Base-by-base conservation (phyloP, 2,113 vertebrate species). In the Sebastes schlegelii region DNA sequence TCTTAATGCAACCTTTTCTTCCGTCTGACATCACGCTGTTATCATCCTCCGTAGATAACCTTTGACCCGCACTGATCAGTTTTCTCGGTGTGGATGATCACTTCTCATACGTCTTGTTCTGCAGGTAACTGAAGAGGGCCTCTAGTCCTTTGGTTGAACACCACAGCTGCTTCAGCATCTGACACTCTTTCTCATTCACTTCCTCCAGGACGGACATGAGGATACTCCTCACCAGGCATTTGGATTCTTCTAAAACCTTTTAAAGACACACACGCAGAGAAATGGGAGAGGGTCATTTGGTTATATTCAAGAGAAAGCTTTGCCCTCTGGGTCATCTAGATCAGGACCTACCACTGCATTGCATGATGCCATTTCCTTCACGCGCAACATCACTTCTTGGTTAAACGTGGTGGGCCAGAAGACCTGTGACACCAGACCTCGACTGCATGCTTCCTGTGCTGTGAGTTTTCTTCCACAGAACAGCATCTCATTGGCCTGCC, bases 321-420 rank as follows among this genome's bases (percentile, higher is more conserved):
- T 54, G 40, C 12, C 46, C 8, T 26, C 23, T 62, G 21, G 1
- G 9, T 57, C 68, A 34, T 81, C 6, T 61, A 49, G 70, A 46
- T 12, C 1, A 75, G 69, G 71, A 92, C 97, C 94, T 96, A 99
- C 98, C 97, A 99, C 94, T 1, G 97, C 97, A 19, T 96, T 99
- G 93, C 98, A 99, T n/a, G 96, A 96, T 0, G 98, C 98, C 97
- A 99, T 99, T 93, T 99, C 98, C 84, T 97, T 99, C 86, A 99
- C 98, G 13, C 98, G 95, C 21, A 99, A 91, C 97, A 99, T 98
- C 80, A 99, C 98, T 91, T 99, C 98, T 91, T 99, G 98, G 89
- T 98, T 99, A 91, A 99, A 99, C 0, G 98, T 99, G 42, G 97
- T 98, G n/a, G 98, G 97, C 98, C 98, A 99, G 91, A 99, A 99